phyloP scores from a whole-genome alignment of 2,113 vertebrate genomes.

The Diadophis punctatus region DNA sequence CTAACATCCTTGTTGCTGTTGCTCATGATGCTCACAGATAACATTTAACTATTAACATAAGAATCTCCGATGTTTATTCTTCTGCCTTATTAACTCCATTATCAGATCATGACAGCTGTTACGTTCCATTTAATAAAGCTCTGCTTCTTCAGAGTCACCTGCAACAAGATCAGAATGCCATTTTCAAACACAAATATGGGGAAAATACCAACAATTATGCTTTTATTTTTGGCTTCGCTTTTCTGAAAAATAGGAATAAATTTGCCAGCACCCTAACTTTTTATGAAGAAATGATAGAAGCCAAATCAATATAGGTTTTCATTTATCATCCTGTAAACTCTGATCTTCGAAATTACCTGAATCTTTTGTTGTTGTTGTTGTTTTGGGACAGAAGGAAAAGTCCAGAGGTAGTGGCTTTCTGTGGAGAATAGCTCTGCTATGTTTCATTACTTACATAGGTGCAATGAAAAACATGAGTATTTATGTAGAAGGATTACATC shows the following conservation, averaged over 20 bases:
- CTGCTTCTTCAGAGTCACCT: not conserved
- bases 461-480: not conserved
- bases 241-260: not conserved
- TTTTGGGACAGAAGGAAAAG: not conserved
- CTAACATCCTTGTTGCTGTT: not conserved
- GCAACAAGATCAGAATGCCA: not conserved
- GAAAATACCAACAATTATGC: not conserved
- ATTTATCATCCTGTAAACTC: not conserved
- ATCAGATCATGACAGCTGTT: not conserved
- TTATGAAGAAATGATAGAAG: not conserved
- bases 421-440: not conserved
- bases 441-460: not conserved
- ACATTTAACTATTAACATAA: not conserved
- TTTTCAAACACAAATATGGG: not conserved
- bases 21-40: not conserved
- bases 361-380: not conserved
- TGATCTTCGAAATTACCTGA: not conserved
- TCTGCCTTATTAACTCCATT: not conserved
- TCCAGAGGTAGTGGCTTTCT: not conserved
- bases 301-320: not conserved
- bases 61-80: not conserved
- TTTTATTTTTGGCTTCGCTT: not conserved
- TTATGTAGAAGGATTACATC: not conserved
- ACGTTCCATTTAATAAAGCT: not conserved
- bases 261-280: not conserved